phyloP scores from a whole-genome alignment of 1,140 invertebrate genomes.

The Propsilocerus akamusi region DNA sequence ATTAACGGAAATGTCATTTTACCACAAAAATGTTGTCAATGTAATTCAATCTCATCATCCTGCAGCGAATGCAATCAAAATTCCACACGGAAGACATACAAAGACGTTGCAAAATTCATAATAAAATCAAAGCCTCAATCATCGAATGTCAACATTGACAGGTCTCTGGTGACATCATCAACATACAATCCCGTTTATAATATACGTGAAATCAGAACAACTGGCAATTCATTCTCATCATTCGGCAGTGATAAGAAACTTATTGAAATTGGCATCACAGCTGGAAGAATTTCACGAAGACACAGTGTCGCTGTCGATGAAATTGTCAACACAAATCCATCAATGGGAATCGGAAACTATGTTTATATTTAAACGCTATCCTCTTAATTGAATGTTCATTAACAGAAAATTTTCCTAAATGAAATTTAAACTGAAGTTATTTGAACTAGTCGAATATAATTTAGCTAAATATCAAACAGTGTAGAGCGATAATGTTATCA shows the following conservation, averaged over 20 bases:
- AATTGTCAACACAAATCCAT: slow-evolving; percentile 21
- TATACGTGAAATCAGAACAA: slow-evolving; percentile 21
- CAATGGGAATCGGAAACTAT: slow-evolving; percentile 20
- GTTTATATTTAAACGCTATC: slow-evolving; percentile 15
- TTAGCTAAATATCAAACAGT: too few relatives aligned
- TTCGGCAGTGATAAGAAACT: slow-evolving; percentile 23
- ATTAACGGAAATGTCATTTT: not conserved
- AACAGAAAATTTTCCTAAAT: too few relatives aligned
- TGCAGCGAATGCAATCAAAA: not conserved
- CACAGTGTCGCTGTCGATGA: slow-evolving; percentile 9
- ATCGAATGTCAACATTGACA: not conserved
- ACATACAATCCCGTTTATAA: slow-evolving; percentile 22
- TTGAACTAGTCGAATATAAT: not conserved
- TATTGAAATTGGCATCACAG: slow-evolving; percentile 15
- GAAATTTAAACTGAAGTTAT: not conserved
- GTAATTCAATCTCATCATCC: too few relatives aligned
- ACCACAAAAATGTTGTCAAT: not conserved
- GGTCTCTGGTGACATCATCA: not conserved
- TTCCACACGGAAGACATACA: too few relatives aligned
- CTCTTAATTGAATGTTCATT: too few relatives aligned
- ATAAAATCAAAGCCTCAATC: too few relatives aligned
- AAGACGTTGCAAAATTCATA: too few relatives aligned
- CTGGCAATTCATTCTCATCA: slow-evolving; percentile 20
- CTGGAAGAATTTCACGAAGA: not conserved
- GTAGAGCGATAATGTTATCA: too few relatives aligned